Evolutionary conservation across 2,888 invertebrate genomes (phyloP).

Genomic region (Chelonus formosanus): DNA sequence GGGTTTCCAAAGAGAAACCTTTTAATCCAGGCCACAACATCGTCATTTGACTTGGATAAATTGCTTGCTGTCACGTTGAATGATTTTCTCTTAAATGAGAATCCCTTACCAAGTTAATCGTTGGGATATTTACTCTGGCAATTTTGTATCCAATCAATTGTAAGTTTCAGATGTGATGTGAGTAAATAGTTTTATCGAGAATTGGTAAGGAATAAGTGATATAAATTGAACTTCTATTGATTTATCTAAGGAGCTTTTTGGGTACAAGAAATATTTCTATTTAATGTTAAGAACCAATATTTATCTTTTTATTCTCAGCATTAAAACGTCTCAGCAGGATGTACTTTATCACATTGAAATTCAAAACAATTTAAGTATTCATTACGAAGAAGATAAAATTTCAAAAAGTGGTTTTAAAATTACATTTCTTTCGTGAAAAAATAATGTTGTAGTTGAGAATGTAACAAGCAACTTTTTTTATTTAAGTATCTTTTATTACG

Average conservation of each 20-base stretch:
- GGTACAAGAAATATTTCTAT: neutral
- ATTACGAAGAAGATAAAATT: too few species aligned
- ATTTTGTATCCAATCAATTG: conserved; percentile 11
- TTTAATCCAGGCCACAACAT: conserved; percentile 27
- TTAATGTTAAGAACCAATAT: neutral
- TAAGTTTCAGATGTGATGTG: conserved; percentile 7
- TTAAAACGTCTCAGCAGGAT: too few species aligned
- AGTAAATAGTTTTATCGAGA: neutral
- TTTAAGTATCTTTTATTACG: too few species aligned
- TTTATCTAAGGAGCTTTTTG: neutral
- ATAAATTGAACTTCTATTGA: too few species aligned
- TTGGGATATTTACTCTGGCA: neutral
- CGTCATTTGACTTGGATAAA: conserved; percentile 21
- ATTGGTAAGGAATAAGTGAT: conserved; percentile 1
- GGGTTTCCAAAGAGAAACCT: conserved; percentile 19
- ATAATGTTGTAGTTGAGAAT: too few species aligned
- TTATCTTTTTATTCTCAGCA: too few species aligned
- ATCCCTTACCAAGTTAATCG: conserved; percentile 8
- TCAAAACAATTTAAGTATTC: too few species aligned
- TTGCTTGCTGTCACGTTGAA: conserved; percentile 23
- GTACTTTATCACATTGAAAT: too few species aligned
- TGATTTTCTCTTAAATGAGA: conserved; percentile 19
- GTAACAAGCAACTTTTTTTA: too few species aligned
- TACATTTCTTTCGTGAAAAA: too few species aligned
- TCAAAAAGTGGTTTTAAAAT: too few species aligned